Evolutionary conservation across 2,113 vertebrate genomes (phyloP), one percentile per base, ranked within the genome.

Genomic region (Phoxinus phoxinus): DNA sequence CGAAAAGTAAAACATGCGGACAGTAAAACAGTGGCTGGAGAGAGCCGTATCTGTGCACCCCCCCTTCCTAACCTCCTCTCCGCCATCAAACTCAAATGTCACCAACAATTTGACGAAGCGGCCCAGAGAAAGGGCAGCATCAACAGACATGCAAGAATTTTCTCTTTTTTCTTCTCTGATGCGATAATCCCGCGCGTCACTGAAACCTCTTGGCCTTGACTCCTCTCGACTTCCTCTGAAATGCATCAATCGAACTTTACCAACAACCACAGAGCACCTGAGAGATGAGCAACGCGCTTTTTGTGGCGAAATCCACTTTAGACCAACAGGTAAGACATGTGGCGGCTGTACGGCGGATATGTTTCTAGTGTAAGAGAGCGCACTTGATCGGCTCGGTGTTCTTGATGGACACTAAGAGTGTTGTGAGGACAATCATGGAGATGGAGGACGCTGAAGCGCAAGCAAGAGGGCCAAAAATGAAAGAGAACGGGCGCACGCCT

Each of bases 1-100:
- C 3, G n/a, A 27, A 4, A 35, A 30, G 61, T 56, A 17, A 15
- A 7, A 63, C 17, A 71, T 46, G 65, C 6, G 44, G 56, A 65
- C 25, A 63, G 35, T 32, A 61, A 21, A 56, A 21, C 6, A 56
- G 51, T 17, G 51, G 19, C 51, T 21, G 19, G 9, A 51, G 56
- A 73, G 23, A 84, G 17, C 13, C 51, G 13, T 27, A 77, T 59
- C 35, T 72, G 53, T 58, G 32, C 59, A 23, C 10, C 17, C 10
- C 13, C 11, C 15, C 32, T 4, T 90, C 79, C n/a, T 32, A 76
- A 87, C 85, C 87, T 71, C 79, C 82, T 75, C 81, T 73, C 78
- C 19, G 3, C 71, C 46, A 27, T 72, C 53, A 91, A 92, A 91
- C 88, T 93, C 73, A 96, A 95, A 96, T 96, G 96, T 96, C 96